Evolutionary conservation across 2,888 invertebrate species (phyloP), one percentile per base, ranked within the genome.

Genomic region (Anthrax anthrax): DNA sequence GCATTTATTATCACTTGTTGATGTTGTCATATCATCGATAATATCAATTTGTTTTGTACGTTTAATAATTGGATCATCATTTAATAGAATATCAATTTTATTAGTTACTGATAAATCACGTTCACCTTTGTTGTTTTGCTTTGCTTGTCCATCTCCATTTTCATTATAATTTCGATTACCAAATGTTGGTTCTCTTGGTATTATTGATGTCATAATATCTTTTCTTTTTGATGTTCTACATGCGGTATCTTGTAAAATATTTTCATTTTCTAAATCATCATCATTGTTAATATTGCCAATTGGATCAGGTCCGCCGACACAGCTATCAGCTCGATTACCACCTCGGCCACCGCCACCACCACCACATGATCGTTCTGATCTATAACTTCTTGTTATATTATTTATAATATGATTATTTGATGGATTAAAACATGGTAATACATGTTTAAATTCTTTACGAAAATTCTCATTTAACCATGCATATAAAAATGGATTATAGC

Each of bases 381-480:
- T 62, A 42, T 62, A 65, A 47, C 59, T 60, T 3, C 67, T 50
- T 5, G 62, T 61, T 1, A 65, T 58, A 41, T 61, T 64, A 40
- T 63, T 60, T 6, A 64, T 60, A 23, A 56, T 57, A 36, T 64
- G 63, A 44, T 62, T 62, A 46, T 64, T 64, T 49, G 75, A 72
- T 19, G 73, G 71, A 58, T 76, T 75, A 48, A 79, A 77, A 57
- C 78, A 78, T 8, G 79, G 79, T 54, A 80, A 70, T 47, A 86
- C 76, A 63, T 81, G 80, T 61, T 84, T 88, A 65, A 94, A 92
- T 65, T 94, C 91, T 64, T 92, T 91, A 42, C 91, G 79, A 61
- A 95, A 95, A 51, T 67, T 69, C 52, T 94, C 94, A 68, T 96
- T 97, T 72, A 96, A 81, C 92, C 94, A 96, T 18, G 94, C 94